These are phyloP conservation scores for Stegana nigrithorax DNA, from an alignment of 2,888 invertebrate species.

Conservation along the genomic window DNA sequence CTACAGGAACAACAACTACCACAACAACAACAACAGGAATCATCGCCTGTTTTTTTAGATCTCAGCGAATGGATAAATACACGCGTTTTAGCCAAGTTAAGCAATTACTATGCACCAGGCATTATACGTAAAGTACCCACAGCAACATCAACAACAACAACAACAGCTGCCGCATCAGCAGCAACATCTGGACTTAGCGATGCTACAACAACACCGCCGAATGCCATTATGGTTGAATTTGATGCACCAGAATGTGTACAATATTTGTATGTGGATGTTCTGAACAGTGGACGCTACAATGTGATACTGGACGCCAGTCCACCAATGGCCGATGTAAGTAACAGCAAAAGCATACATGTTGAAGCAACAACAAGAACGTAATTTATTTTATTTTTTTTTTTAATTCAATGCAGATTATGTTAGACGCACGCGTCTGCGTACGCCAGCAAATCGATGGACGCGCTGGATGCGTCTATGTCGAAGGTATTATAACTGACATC, in stretches of 20 bases:
- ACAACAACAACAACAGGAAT: conserved; percentile 33
- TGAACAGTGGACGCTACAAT: conserved; percentile 83
- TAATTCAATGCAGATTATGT: conserved; percentile 76
- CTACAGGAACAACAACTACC: conserved; percentile 46
- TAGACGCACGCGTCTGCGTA: conserved; percentile 86
- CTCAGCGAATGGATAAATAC: conserved; percentile 94
- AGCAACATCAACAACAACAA: conserved; percentile 23
- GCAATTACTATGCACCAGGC: conserved; percentile 86
- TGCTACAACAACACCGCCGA: conserved; percentile 66
- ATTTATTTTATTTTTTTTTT: conserved; percentile 2
- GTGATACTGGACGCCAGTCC: conserved; percentile 95
- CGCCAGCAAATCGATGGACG: conserved; percentile 74
- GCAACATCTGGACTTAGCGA: conserved; percentile 19
- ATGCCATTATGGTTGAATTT: conserved; percentile 83
- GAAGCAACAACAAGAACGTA: too few relatives aligned
- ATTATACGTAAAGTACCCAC: conserved; percentile 82
- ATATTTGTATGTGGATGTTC: conserved; percentile 80
- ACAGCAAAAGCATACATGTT: too few relatives aligned
- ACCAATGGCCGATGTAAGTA: conserved; percentile 80
- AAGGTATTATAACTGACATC: conserved; percentile 83
- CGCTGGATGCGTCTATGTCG: conserved; percentile 82
- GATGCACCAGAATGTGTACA: conserved; percentile 81
- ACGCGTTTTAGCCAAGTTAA: conserved; percentile 88
- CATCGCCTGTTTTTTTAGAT: conserved; percentile 73
- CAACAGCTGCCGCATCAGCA: conserved; percentile 18